Evolutionary conservation across 2,113 vertebrate species (phyloP).

Genomic region (Passer domesticus): DNA sequence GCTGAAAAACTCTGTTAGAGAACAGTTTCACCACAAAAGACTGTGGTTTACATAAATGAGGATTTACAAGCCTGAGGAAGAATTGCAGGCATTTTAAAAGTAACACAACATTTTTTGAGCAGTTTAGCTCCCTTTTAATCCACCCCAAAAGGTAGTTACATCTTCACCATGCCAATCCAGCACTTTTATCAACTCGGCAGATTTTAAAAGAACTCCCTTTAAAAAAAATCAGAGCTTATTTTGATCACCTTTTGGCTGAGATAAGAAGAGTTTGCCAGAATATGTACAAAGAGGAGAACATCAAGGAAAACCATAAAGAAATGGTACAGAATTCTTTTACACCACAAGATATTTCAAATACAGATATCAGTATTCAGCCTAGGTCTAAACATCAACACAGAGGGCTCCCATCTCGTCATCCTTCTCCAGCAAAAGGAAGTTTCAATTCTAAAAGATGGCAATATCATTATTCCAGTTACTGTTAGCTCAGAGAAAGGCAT

Average conservation of each 20-base stretch:
- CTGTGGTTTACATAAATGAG: conserved; percentile 12
- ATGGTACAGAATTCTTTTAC: neutral
- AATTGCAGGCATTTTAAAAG: neutral
- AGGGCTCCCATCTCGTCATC: neutral
- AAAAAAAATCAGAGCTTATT: conserved; percentile 18
- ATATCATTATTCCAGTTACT: neutral
- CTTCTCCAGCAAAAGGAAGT: neutral
- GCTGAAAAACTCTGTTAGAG: neutral
- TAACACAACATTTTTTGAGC: neutral
- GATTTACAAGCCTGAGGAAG: conserved; percentile 18
- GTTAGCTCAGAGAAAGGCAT: neutral
- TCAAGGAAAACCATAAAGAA: conserved; percentile 19
- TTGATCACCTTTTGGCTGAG: neutral
- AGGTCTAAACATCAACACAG: neutral
- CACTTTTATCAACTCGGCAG: neutral
- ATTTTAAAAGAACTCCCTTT: neutral
- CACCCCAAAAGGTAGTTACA: neutral
- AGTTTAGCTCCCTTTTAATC: neutral
- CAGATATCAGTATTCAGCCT: neutral
- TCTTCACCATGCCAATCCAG: neutral
- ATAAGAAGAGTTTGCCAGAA: neutral
- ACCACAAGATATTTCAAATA: neutral
- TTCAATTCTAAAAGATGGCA: neutral
- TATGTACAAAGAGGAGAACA: conserved; percentile 5
- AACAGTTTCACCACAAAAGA: conserved; percentile 21